Percentiles rank a stretch among this genome's conserved stretches.
Conservation (phyloP, 2,113 vertebrate genomes). For the Tenrec ecaudatus region DNA sequence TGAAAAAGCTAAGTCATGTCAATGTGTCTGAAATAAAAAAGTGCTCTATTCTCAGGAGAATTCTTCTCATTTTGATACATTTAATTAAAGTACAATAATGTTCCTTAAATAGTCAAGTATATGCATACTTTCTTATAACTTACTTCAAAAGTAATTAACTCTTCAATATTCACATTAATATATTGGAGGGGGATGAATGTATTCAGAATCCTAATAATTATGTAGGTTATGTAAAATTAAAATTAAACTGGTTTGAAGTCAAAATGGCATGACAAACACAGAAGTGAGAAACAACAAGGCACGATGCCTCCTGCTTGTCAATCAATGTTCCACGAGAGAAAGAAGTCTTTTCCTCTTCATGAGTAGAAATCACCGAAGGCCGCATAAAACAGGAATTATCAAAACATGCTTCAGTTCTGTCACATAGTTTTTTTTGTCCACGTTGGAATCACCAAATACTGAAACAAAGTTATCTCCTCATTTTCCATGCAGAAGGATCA, state of each 20-base stretch:
- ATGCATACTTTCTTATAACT: conserved; percentile 2
- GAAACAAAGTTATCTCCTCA: background rate
- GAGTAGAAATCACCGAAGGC: background rate
- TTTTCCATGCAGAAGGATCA: background rate
- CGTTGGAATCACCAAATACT: background rate
- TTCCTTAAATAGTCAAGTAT: background rate
- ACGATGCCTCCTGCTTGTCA: background rate
- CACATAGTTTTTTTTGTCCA: background rate
- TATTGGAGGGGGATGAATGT: background rate
- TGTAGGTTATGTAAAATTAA: background rate
- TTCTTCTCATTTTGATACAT: background rate
- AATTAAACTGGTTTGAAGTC: conserved; percentile 17
- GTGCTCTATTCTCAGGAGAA: background rate
- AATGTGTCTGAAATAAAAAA: background rate
- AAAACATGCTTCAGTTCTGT: conserved; percentile 19
- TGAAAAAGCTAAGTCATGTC: background rate
- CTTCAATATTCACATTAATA: background rate
- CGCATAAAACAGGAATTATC: fast-evolving
- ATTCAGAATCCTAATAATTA: background rate
- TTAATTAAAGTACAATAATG: conserved; percentile 27
- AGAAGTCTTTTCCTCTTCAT: conserved; percentile 28
- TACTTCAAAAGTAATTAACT: background rate
- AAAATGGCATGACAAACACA: background rate
- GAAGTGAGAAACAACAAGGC: conserved; percentile 56
- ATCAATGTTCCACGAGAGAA: background rate